Percentiles rank a stretch among this genome's conserved stretches.
These are phyloP conservation scores for honey bee (Apis mellifera) DNA, from an alignment of 1,140 invertebrate genomes.

Conservation along the genomic window Amel_HAv3.1 CM009934.2:11063001-11063500, in stretches of 20 bases:
- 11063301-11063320: constrained; percentile 46
- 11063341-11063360: constrained; percentile 45
- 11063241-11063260: constrained; percentile 16
- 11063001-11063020: constrained; percentile 40
- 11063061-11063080: constrained; percentile 27
- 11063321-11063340: constrained; percentile 34
- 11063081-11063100: not conserved
- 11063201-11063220: constrained; percentile 34
- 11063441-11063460: constrained; percentile 21
- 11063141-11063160: constrained; percentile 28
- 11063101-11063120: not conserved
- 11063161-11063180: too few relatives aligned
- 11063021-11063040: constrained; percentile 26
- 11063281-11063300: constrained; percentile 37
- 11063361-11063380: constrained; percentile 7
- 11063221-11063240: constrained; percentile 42
- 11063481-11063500: constrained; percentile 1
- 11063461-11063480: not conserved
- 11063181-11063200: not conserved
- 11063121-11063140: constrained; percentile 44
- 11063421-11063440: not conserved
- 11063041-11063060: constrained; percentile 18
- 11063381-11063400: constrained; percentile 6
- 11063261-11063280: constrained; percentile 26
- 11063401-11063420: not conserved